Percentiles rank a stretch among this genome's conserved stretches.
Conservation (phyloP, 2,888 invertebrate genomes). For the Philopedon plagiatum region DNA sequence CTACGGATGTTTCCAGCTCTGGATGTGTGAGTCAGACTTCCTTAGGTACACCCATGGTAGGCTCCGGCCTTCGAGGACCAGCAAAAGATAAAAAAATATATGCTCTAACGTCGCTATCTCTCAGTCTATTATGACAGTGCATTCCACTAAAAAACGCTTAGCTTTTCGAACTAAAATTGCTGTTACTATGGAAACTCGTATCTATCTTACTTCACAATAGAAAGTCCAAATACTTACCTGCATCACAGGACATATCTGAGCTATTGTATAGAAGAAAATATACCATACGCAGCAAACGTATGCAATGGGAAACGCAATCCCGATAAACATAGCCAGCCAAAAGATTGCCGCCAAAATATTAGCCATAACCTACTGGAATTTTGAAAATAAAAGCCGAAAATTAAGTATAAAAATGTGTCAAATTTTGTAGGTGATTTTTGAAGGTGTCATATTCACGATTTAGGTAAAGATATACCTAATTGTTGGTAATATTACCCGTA, state of each 20-base stretch:
- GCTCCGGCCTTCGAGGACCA: too few species aligned
- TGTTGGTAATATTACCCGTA: too few species aligned
- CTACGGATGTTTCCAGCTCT: too few species aligned
- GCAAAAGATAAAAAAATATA: too few species aligned
- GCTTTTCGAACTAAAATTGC: background rate
- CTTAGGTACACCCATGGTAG: too few species aligned
- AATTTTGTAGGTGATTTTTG: conserved; percentile 1
- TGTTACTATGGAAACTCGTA: background rate
- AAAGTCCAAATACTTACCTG: conserved; percentile 13
- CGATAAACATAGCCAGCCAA: conserved; percentile 12
- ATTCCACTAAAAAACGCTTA: background rate
- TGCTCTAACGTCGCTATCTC: too few species aligned
- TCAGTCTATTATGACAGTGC: too few species aligned
- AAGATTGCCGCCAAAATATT: conserved; percentile 16
- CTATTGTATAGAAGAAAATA: conserved; percentile 16
- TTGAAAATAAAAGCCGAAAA: background rate
- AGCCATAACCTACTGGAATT: conserved; percentile 9
- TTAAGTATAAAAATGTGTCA: background rate
- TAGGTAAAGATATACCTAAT: too few species aligned
- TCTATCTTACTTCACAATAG: background rate
- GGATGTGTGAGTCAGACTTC: too few species aligned
- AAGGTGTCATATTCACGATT: background rate
- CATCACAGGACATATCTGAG: conserved; percentile 7
- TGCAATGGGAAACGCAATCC: conserved; percentile 22
- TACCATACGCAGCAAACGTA: conserved; percentile 6